A percentile compares a stretch with the other conserved stretches of the same genome.
phyloP scores from a whole-genome alignment of 2,888 invertebrate species.

The Sarcophaga variegata region DNA sequence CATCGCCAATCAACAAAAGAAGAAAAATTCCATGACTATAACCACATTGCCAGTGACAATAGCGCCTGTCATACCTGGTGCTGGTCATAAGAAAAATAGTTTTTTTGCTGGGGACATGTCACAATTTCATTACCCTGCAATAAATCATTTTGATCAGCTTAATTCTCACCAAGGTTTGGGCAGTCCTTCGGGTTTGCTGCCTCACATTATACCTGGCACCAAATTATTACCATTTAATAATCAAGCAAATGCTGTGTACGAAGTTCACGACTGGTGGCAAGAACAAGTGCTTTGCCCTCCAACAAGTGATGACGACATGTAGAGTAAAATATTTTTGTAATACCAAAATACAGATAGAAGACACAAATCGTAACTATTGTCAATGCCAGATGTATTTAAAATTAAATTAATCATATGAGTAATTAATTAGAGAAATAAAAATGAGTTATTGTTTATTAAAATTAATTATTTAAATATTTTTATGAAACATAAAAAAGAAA shows the following conservation, averaged over 20 bases:
- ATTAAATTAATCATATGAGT: background rate
- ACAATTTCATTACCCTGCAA: conserved; percentile 76
- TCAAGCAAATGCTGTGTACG: conserved; percentile 84
- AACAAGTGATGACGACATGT: conserved; percentile 85
- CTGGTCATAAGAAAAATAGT: conserved; percentile 74
- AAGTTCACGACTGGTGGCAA: conserved; percentile 93
- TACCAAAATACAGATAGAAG: background rate
- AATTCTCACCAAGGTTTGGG: conserved; percentile 72
- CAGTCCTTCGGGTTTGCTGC: conserved; percentile 77
- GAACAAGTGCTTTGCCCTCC: conserved; percentile 87
- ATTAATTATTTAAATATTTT: background rate
- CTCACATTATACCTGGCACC: conserved; percentile 74
- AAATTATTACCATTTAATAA: conserved; percentile 79
- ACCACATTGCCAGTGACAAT: conserved; percentile 68
- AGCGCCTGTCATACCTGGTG: conserved; percentile 60
- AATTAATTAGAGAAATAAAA: background rate
- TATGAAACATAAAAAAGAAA: too few relatives aligned
- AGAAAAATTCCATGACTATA: conserved; percentile 77
- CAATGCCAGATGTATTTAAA: conserved; percentile 8
- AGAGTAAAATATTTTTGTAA: conserved; percentile 35
- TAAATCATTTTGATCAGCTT: conserved; percentile 72
- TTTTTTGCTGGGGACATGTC: conserved; percentile 75
- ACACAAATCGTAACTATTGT: conserved; percentile 11
- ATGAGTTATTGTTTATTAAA: background rate
- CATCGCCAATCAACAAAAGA: conserved; percentile 77